These are phyloP conservation scores for Chromis chromis DNA, from an alignment of 2,797 vertebrate genomes.

Conservation along the genomic window DNA sequence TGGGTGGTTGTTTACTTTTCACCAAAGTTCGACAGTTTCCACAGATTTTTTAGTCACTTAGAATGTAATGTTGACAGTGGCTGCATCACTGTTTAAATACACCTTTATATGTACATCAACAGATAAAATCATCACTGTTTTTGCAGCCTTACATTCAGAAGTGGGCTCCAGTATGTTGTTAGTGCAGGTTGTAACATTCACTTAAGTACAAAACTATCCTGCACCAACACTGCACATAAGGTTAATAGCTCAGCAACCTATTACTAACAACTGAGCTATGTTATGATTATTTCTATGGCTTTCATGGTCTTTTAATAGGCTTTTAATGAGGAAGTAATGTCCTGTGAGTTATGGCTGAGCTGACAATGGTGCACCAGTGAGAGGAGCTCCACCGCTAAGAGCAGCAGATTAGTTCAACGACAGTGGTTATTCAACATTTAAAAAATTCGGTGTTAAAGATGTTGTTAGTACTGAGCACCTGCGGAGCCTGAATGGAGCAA, in stretches of 20 bases:
- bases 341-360: slow-evolving; percentile 1
- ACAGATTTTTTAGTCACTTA: not conserved
- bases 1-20: too few relatives aligned
- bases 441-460: not conserved
- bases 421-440: not conserved
- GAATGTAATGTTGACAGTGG: not conserved
- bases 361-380: slow-evolving; percentile 19
- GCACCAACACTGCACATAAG: not conserved
- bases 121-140: not conserved
- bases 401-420: slow-evolving; percentile 5
- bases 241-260: slow-evolving; percentile 14
- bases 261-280: slow-evolving; percentile 14
- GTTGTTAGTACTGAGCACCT: not conserved
- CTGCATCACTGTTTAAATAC: not conserved
- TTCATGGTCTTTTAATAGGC: slow-evolving; percentile 39
- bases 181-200: not conserved
- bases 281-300: slow-evolving; percentile 24
- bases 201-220: slow-evolving; percentile 12
- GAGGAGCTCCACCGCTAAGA: slow-evolving; percentile 8
- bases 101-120: not conserved
- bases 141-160: not conserved
- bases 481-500: not conserved
- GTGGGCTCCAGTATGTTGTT: not conserved
- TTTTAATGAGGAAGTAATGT: slow-evolving; percentile 38
- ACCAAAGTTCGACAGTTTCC: too few relatives aligned